These are phyloP conservation scores for Euwallacea fornicatus DNA, from an alignment of 1,140 invertebrate genomes.

Conservation along the genomic window DNA sequence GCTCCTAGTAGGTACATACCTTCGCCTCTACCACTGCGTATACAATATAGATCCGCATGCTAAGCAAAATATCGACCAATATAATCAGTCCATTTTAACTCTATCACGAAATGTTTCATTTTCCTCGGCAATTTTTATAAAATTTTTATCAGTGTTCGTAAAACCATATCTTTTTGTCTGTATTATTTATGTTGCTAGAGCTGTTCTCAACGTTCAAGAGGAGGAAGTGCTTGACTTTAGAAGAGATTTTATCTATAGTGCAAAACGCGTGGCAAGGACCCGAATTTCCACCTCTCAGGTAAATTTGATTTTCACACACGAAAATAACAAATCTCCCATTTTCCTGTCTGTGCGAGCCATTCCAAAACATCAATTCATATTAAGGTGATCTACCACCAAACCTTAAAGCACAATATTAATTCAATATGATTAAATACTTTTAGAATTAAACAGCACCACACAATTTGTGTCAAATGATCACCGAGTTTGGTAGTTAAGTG, in stretches of 20 bases:
- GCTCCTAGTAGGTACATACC: too few species aligned
- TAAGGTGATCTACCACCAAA: too few species aligned
- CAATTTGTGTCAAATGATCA: too few species aligned
- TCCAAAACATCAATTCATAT: too few species aligned
- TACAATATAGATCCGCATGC: slow-evolving; percentile 22
- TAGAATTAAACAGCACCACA: too few species aligned
- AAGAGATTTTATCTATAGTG: slow-evolving; percentile 21
- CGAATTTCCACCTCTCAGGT: slow-evolving; percentile 4
- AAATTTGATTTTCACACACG: slow-evolving; percentile 15
- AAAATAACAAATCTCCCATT: not conserved
- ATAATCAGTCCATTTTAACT: slow-evolving; percentile 28
- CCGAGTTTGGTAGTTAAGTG: too few species aligned
- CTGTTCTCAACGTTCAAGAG: slow-evolving; percentile 24
- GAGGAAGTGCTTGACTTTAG: slow-evolving; percentile 24
- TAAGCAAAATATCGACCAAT: slow-evolving; percentile 36
- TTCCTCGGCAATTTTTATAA: slow-evolving; percentile 11
- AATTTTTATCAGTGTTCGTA: not conserved
- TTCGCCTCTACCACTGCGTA: slow-evolving; percentile 28
- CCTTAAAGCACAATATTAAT: too few species aligned
- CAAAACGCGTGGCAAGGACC: slow-evolving; percentile 27
- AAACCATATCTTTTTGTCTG: not conserved
- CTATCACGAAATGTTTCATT: slow-evolving; percentile 31
- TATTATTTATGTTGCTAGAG: slow-evolving; percentile 14
- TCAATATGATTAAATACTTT: too few species aligned
- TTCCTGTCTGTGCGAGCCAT: not conserved